phyloP scores from a whole-genome alignment of 2,113 vertebrate genomes.

The Beaufortia kweichowensis region DNA sequence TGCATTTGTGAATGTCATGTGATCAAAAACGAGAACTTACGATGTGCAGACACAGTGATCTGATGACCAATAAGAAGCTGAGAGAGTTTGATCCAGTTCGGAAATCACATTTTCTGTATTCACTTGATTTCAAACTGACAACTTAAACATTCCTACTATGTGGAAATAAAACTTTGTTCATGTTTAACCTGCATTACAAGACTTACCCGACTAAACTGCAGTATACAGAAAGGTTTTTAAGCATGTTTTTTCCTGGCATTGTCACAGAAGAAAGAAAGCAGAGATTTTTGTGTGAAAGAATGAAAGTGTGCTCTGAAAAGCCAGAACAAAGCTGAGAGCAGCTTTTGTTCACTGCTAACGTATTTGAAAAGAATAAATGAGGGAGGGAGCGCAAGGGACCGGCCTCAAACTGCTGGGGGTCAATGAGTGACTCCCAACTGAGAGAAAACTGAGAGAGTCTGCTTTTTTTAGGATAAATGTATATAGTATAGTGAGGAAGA shows the following conservation, averaged over 20 bases:
- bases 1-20: no score
- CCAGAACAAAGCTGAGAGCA: constrained; percentile 42
- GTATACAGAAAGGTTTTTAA: neutral
- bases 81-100: no score
- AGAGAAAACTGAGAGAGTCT: constrained; percentile 14
- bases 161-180: neutral
- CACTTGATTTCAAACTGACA: no score
- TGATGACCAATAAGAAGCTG: no score
- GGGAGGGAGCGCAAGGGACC: constrained; percentile 11
- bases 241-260: constrained; percentile 19
- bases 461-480: constrained; percentile 12
- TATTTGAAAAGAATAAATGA: constrained; percentile 45
- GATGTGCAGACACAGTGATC: no score
- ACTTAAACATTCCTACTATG: no score
- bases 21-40: no score
- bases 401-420: constrained; percentile 41
- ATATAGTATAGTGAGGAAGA: neutral
- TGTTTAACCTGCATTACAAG: neutral
- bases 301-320: constrained; percentile 43
- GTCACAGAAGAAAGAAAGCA: constrained; percentile 20
- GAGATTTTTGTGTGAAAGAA: constrained; percentile 41
- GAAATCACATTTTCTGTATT: no score
- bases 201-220: neutral
- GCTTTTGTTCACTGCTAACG: constrained; percentile 45
- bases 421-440: constrained; percentile 27